Conservation (phyloP, 1,140 invertebrate genomes). For the Lucilia sericata region DNA sequence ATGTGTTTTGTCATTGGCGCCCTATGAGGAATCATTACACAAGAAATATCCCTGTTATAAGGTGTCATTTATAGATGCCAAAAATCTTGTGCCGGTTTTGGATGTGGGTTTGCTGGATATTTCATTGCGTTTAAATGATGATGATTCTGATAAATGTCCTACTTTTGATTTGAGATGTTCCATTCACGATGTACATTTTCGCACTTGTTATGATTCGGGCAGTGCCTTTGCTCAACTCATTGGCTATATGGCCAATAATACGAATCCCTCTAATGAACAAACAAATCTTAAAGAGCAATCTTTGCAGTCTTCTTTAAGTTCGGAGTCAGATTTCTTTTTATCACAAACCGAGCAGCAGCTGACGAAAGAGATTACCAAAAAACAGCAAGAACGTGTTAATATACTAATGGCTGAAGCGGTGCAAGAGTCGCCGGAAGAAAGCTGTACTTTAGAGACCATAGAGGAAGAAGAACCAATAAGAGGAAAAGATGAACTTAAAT, state of each 20-base stretch:
- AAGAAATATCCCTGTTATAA: slow-evolving; percentile 20
- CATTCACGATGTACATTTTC: slow-evolving; percentile 86
- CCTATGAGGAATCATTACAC: slow-evolving; percentile 52
- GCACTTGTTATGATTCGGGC: slow-evolving; percentile 91
- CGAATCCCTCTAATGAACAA: slow-evolving; percentile 72
- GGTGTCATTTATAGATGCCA: slow-evolving; percentile 69
- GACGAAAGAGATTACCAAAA: slow-evolving; percentile 49
- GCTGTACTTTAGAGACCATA: not conserved
- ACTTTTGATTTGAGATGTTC: slow-evolving; percentile 84
- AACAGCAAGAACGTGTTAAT: slow-evolving; percentile 76
- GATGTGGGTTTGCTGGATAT: slow-evolving; percentile 89
- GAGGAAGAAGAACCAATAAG: slow-evolving; percentile 46
- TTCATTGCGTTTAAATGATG: slow-evolving; percentile 80
- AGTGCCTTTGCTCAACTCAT: slow-evolving; percentile 83
- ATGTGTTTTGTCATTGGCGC: slow-evolving; percentile 78
- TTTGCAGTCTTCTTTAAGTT: not conserved
- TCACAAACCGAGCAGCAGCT: not conserved
- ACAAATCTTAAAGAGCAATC: slow-evolving; percentile 18
- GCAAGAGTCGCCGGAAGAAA: slow-evolving; percentile 71
- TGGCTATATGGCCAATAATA: slow-evolving; percentile 83
- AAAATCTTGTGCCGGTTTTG: slow-evolving; percentile 87
- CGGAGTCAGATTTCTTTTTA: slow-evolving; percentile 35
- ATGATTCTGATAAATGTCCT: slow-evolving; percentile 70
- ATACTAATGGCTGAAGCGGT: slow-evolving; percentile 88
- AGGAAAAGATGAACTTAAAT: slow-evolving; percentile 72